A percentile compares a stretch with the other conserved stretches of the same genome.
Conservation (phyloP, 2,797 vertebrate genomes). For the Etheostoma nigrum region DNA sequence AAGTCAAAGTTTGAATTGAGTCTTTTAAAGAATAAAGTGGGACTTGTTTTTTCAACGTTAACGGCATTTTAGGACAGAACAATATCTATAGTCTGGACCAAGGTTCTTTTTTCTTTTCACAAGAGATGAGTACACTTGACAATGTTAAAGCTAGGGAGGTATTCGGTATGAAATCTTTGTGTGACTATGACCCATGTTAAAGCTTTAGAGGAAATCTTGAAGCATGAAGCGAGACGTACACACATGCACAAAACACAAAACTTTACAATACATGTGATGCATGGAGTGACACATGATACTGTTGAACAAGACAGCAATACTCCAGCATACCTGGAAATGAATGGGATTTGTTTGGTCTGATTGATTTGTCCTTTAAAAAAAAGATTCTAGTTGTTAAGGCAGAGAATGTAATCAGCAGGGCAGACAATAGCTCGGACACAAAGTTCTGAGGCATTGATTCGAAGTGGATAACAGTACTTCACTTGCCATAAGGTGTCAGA, state of each 20-base stretch:
- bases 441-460: not conserved
- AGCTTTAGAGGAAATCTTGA: constrained; percentile 12
- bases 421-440: no score
- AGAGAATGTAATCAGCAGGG: not conserved
- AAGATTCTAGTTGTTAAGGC: not conserved
- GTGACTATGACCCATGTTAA: not conserved
- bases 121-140: not conserved
- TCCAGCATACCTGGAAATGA: not conserved
- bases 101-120: constrained; percentile 13
- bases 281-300: not conserved
- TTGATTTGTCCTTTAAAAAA: not conserved
- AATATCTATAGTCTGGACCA: constrained; percentile 57
- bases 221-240: not conserved
- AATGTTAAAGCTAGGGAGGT: constrained; percentile 4
- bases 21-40: constrained; percentile 68
- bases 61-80: constrained; percentile 61
- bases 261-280: not conserved
- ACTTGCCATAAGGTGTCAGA: not conserved
- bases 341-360: not conserved
- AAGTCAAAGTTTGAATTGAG: constrained; percentile 72
- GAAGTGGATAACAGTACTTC: not conserved
- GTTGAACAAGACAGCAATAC: not conserved
- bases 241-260: not conserved
- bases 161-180: constrained; percentile 16
- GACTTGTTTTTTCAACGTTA: constrained; percentile 65